Evolutionary conservation across 2,113 vertebrate genomes (phyloP).

Genomic region (Laterallus jamaicensis): DNA sequence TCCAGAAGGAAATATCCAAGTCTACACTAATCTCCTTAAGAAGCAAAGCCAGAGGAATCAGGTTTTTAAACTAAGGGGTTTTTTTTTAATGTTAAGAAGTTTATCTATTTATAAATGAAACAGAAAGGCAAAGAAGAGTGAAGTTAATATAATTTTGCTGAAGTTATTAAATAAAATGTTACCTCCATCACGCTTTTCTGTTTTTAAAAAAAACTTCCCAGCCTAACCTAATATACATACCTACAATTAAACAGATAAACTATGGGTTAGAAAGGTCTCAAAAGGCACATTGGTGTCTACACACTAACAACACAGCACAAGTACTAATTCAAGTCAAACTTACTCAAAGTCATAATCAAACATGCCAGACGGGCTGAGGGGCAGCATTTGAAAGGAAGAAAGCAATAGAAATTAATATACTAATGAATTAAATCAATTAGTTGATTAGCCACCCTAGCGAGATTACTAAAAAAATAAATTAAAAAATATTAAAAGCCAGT

Average conservation of each 20-base stretch:
- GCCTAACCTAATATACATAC: conserved; percentile 86
- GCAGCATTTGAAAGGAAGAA: conserved; percentile 93
- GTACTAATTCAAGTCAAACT: conserved; percentile 92
- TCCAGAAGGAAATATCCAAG: conserved; percentile 61
- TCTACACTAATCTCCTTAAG: conserved; percentile 69
- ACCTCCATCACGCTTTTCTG: conserved; percentile 83
- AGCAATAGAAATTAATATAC: conserved; percentile 95
- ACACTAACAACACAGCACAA: conserved; percentile 83
- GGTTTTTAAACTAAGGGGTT: conserved; percentile 51
- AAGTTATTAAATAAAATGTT: conserved; percentile 85
- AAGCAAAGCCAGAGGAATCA: conserved; percentile 78
- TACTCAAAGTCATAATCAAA: conserved; percentile 99
- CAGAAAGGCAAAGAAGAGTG: conserved; percentile 72
- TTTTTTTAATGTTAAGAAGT: conserved; percentile 50
- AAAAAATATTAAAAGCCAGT: conserved; percentile 59
- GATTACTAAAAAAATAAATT: conserved; percentile 40
- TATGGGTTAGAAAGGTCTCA: conserved; percentile 79
- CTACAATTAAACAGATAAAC: conserved; percentile 87
- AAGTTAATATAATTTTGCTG: conserved; percentile 77
- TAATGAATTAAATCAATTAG: conserved; percentile 79
- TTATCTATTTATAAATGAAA: conserved; percentile 70
- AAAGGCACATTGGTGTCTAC: conserved; percentile 76
- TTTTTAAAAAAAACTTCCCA: conserved; percentile 84
- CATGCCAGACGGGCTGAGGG: conserved; percentile 99
- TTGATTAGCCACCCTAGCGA: conserved; percentile 81